These are phyloP conservation scores for Sarcophaga variegata DNA, from an alignment of 2,888 invertebrate genomes.

Conservation along the genomic window DNA sequence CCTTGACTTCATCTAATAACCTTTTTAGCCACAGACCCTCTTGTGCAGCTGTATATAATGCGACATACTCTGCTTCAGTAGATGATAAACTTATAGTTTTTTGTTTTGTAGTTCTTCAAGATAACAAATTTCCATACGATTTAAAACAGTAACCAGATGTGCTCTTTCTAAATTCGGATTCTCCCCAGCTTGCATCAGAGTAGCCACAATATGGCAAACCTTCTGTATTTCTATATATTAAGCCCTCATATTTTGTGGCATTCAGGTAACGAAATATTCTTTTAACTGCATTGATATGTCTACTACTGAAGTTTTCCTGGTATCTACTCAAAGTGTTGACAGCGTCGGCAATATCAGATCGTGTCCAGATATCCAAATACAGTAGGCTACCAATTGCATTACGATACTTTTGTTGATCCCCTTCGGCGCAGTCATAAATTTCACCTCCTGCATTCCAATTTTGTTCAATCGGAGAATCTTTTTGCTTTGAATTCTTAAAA, in stretches of 20 bases:
- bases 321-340: background rate
- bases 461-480: background rate
- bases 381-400: constrained; percentile 3
- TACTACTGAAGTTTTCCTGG: background rate
- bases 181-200: background rate
- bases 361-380: background rate
- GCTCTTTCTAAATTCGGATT: background rate
- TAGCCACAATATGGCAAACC: background rate
- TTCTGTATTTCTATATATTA: background rate
- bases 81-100: background rate
- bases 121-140: background rate
- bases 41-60: constrained; percentile 1
- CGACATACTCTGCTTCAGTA: background rate
- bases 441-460: background rate
- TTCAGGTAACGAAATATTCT: constrained; percentile 14
- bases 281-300: constrained; percentile 12
- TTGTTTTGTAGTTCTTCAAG: constrained; percentile 3
- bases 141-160: constrained; percentile 8
- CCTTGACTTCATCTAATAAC: background rate
- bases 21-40: background rate
- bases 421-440: too few relatives aligned
- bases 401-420: constrained; percentile 9
- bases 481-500: background rate
- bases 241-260: background rate
- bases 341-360: background rate